Base-by-base conservation (phyloP, 1,140 invertebrate genomes). In the Zelostemma sp. region DNA sequence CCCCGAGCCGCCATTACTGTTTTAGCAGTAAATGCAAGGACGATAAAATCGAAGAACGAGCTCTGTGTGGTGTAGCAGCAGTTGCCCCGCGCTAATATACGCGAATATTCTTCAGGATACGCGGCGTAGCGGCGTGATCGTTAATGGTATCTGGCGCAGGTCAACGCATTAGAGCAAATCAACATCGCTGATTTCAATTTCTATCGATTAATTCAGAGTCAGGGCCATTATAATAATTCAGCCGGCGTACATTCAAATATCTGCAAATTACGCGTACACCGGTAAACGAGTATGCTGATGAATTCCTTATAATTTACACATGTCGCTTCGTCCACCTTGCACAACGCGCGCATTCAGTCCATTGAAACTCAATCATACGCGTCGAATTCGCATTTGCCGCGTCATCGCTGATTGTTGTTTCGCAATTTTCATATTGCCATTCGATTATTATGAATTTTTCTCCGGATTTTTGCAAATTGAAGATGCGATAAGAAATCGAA, bases 31-130 rank as follows among this genome's bases (percentile, higher is more conserved):
- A 68, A 57, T 57, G 40, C 35, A 41, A 48, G 40, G 28, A 66
- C 51, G 57, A 61, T 61, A 61, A 54, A 57, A 53, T 68, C 57
- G 28, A 68, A 61, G 58, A 68, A 59, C 54, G 56, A 60, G 33
- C 51, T 66, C 51, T 60, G 43, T 51, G 16, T 16, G 1, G 21
- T 38, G 25, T 41, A 47, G 47, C 31, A 56, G 31, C 33, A 57
- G 33, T 61, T 40, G 28, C 12, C 31, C 2, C 43, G 14, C 18
- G 17, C 38, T 43, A 45, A 54, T 54, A 18, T n/a, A 35, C 33
- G 33, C 33, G 11, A 35, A 35, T 54, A 43, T 62, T 62, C 21
- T 58, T 62, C 41, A 57, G 50, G 51, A 55, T 33, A 35, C 47
- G 33, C 58, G 33, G 51, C 11, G 33, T 19, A 16, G 31, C 56